These are phyloP conservation scores for Microhierax caerulescens DNA, from an alignment of 2,797 vertebrate species.

Conservation along the genomic window DNA sequence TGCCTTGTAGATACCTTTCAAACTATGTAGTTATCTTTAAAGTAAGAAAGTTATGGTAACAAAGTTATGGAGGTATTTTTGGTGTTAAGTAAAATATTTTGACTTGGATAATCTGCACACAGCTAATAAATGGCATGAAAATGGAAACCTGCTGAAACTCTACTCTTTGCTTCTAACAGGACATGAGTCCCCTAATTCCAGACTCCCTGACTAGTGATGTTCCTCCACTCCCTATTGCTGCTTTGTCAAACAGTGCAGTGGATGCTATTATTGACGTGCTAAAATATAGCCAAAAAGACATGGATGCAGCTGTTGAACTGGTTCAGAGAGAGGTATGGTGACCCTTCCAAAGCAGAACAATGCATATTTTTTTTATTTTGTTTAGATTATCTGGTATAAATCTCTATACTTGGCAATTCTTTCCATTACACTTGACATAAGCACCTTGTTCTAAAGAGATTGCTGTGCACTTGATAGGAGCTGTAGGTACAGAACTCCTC, in stretches of 20 bases:
- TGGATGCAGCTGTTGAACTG: slow-evolving; percentile 83
- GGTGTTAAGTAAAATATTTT: background rate
- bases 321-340: slow-evolving; percentile 74
- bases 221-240: slow-evolving; percentile 45
- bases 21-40: background rate
- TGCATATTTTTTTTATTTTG: no score
- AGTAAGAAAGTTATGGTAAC: background rate
- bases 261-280: slow-evolving; percentile 88
- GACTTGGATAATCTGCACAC: background rate
- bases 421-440: background rate
- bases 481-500: background rate
- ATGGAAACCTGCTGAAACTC: background rate
- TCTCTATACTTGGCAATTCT: background rate
- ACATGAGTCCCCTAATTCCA: background rate
- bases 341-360: background rate
- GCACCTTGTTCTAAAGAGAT: background rate
- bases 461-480: background rate
- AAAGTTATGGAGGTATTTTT: background rate
- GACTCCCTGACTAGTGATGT: background rate
- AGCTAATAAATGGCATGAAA: background rate
- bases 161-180: background rate
- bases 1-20: background rate
- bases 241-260: slow-evolving; percentile 46
- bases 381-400: background rate
- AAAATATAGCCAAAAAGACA: slow-evolving; percentile 91